A percentile compares a stretch with the other conserved stretches of the same genome.
Evolutionary conservation across 2,888 invertebrate genomes (phyloP).

Genomic region (Merodon equestris): DNA sequence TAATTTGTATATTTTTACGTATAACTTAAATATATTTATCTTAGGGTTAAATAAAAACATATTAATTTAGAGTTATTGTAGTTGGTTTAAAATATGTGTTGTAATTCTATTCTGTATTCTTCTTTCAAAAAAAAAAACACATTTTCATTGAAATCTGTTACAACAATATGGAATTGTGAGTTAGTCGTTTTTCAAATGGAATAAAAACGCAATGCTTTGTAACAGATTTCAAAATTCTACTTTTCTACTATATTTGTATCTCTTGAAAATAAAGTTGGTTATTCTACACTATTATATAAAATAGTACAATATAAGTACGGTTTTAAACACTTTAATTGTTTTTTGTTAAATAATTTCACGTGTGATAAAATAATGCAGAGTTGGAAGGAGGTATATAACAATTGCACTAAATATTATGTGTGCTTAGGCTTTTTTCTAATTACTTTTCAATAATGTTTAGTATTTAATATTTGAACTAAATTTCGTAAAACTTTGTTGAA

Average conservation of each 20-base stretch:
- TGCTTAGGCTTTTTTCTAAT: slow-evolving; percentile 28
- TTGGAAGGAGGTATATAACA: slow-evolving; percentile 78
- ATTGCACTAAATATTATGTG: slow-evolving; percentile 56
- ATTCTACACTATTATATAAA: slow-evolving; percentile 14
- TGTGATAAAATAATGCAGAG: slow-evolving; percentile 74
- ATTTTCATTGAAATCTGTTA: slow-evolving; percentile 6
- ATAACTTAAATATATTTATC: background rate
- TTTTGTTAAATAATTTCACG: slow-evolving; percentile 65
- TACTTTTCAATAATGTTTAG: slow-evolving; percentile 25
- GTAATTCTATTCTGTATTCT: no score
- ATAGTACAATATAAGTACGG: slow-evolving; percentile 22
- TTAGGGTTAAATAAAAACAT: background rate
- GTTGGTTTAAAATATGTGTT: background rate
- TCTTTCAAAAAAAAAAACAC: no score
- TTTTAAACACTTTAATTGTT: slow-evolving; percentile 52
- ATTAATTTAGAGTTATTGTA: no score
- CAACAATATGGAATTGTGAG: background rate
- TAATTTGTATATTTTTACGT: background rate
- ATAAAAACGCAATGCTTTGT: background rate
- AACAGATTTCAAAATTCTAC: slow-evolving; percentile 20
- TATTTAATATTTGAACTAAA: slow-evolving; percentile 5
- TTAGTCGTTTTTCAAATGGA: background rate
- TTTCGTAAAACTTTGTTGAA: no score
- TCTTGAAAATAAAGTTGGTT: background rate
- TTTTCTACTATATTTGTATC: slow-evolving; percentile 3